Percentiles rank a stretch among this genome's conserved stretches.
phyloP scores from a whole-genome alignment of 2,113 vertebrate species.

The Odocoileus virginianus region DNA sequence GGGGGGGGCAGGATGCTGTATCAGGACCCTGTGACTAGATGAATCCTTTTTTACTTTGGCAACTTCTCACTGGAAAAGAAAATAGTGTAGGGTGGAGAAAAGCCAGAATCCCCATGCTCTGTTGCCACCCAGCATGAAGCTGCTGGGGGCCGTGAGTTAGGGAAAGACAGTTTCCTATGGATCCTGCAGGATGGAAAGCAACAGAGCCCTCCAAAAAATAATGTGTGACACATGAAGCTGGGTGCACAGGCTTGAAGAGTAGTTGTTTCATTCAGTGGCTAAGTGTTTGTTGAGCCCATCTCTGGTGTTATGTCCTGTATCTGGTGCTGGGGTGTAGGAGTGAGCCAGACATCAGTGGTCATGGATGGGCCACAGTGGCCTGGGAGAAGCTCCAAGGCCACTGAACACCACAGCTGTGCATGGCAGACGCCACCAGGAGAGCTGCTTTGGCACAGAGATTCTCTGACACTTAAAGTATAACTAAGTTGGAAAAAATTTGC shows the following conservation, averaged over 20 bases:
- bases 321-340: background rate
- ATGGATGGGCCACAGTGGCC: background rate
- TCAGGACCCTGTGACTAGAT: background rate
- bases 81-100: background rate
- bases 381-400: background rate
- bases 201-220: background rate
- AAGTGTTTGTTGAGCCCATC: background rate
- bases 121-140: background rate
- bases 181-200: background rate
- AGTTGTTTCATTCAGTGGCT: background rate
- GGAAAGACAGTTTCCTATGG: background rate
- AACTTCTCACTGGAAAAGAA: background rate
- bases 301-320: background rate
- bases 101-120: background rate
- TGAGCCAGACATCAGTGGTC: background rate
- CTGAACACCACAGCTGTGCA: background rate
- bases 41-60: conserved; percentile 12
- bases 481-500: background rate
- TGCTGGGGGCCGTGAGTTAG: background rate
- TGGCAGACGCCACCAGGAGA: background rate
- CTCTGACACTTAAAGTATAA: background rate
- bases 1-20: background rate
- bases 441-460: background rate
- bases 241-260: background rate
- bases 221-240: background rate